Evolutionary conservation across 2,888 invertebrate genomes (phyloP), one percentile per base, ranked within the genome.

Genomic region (Entomobrya multifasciata): DNA sequence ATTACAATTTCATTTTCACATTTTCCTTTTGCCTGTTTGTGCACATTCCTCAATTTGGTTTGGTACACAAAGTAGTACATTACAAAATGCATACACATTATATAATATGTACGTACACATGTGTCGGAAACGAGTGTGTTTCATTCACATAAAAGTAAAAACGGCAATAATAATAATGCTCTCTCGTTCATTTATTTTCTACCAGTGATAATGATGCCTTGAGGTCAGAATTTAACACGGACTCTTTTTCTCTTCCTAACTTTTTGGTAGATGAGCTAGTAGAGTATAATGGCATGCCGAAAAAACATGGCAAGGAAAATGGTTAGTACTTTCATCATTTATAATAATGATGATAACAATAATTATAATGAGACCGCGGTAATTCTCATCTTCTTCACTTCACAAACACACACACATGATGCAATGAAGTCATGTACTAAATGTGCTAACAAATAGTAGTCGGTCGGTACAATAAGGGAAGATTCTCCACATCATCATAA

Each of bases 131-230:
- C 17, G 62, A 36, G 36, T 65, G n/a, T n/a, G 55, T 15, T 44
- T 41, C 77, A 77, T 57, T 76, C 15, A 65, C 11, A 55, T 17
- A 1, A 55, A 3, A 17, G 4, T 55, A 44, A n/a, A 67, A 67
- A 44, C 20, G 36, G 22, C 27, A 67, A 44, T 44, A 62, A 77
- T 25, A 78, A 62, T 49, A 41, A 30, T 60, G 27, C 15, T 44
- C 25, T 22, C 20, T 20, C 10, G 30, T 65, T 41, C 30, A 15
- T 62, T 65, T 67, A 22, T 44, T 44, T 67, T 44, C 67, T 44
- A 67, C 57, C 30, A 44, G 74, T 82, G 74, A 74, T 82, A 72
- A 82, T 82, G 74, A 82, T 74, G 74, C 82, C 82, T 82, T 82
- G 82, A 82, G 82, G 82, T 82, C 57, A 72, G 47, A 60, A 72